Evolutionary conservation across 1,140 invertebrate genomes (phyloP), one percentile per base, ranked within the genome.

Genomic region (Leucophenga varia): DNA sequence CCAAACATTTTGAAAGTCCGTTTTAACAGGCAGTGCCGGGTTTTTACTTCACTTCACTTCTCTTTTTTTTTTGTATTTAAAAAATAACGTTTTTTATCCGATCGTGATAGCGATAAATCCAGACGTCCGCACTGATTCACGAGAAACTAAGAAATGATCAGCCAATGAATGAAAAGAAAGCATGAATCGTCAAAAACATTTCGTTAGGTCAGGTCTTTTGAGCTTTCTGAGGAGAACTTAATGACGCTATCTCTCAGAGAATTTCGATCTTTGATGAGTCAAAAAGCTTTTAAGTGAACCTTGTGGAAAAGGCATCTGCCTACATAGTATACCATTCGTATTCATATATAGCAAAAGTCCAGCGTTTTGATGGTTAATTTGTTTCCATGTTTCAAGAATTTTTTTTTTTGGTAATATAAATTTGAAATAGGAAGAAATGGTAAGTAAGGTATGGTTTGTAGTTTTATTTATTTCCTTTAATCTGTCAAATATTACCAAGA

Each of bases 101-200:
- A 35, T 28, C 36, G 13, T 8, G 30, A 32, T 50, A 34, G 56
- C 36, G 13, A 13, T n/a, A 4, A 20, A 22, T 1, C 14, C n/a
- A 35, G 38, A 38, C 54, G 54, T 53, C 64, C 53, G 61, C 45
- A 44, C 49, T 52, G 44, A 38, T 59, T 45, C 49, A 43, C 53
- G 53, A 48, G 39, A 59, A 53, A 49, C 43, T 44, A 65, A 36
- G 45, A 52, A 69, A 57, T 69, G 65, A 69, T 64, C 55, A 38
- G 31, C 36, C 38, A 58, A 42, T 45, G 47, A 21, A 43, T 34
- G 30, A 48, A 52, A 52, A 59, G 58, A 60, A 64, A 48, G 28
- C 52, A 50, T 67, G 64, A 64, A 13, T 35, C 13, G 34, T n/a
- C n/a, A 35, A 35, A 4, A 4, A 6, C 34, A 6, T 5, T n/a